Base-by-base conservation (phyloP, 2,113 vertebrate species). In the Caranx ignobilis region DNA sequence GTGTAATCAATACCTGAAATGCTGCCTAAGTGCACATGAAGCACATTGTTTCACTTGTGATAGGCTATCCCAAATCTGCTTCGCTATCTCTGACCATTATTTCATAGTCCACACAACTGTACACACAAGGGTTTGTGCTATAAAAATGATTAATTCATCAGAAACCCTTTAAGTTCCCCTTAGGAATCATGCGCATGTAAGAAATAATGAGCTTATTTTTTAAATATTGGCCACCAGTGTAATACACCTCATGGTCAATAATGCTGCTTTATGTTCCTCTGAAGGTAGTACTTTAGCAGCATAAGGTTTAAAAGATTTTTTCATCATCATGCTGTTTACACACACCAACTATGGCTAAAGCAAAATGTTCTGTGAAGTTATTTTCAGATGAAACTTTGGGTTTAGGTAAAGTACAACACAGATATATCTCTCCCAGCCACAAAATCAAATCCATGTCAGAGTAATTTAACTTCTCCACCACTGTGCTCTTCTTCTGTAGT, bases 1-100 rank as follows among this genome's bases (percentile, higher is more conserved):
- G 65, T 85, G 89, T 92, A 93, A 96, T 95, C 95, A 91, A 95
- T 96, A 94, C 65, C 84, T 92, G 87, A 91, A 92, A 93, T 87
- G 82, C 90, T 90, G 86, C 84, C 90, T 93, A 94, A 94, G 93
- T 93, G 90, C 91, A 88, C 88, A 86, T 87, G 78, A 91, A 82
- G 85, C 88, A 86, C 89, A 90, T 92, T 84, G 77, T 88, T 90
- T 89, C 71, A 81, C 87, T 91, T 66, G 47, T 85, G 79, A 85
- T 81, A 76, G 73, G 76, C 71, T 77, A 79, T 66, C 61, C 71
- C 69, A 59, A 79, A 88, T 88, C 65, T 83, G 21, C 74, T 43
- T 57, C 31, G 48, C 81, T 70, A 57, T 86, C 65, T 55, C 60
- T 84, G 64, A 79, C n/a, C 56, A 76, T 73, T 87, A 75, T 67